phyloP scores from a whole-genome alignment of 2,888 invertebrate species.

The Odontothrips loti region DNA sequence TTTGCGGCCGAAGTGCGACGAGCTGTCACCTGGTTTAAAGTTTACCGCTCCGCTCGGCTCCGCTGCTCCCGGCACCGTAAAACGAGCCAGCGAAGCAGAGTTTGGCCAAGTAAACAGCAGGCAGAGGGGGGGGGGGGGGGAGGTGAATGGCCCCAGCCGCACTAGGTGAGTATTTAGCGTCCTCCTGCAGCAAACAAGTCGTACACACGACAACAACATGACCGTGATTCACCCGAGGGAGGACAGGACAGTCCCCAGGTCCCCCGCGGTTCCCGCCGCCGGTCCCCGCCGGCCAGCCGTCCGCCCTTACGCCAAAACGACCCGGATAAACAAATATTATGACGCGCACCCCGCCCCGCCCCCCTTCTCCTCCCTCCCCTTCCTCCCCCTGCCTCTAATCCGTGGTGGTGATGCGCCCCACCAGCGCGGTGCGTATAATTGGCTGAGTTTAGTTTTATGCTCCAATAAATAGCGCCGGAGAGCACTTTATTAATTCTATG shows the following conservation, averaged over 20 bases:
- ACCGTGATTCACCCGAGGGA: too few relatives aligned
- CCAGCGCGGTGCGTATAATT: constrained; percentile 1
- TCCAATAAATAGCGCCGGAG: constrained; percentile 21
- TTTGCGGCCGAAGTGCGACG: too few relatives aligned
- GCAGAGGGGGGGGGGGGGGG: not conserved
- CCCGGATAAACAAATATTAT: constrained; percentile 3
- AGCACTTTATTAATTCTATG: constrained; percentile 23
- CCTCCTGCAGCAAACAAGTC: too few relatives aligned
- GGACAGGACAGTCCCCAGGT: too few relatives aligned
- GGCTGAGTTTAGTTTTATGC: constrained; percentile 24
- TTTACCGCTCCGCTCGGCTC: too few relatives aligned
- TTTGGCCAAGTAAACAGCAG: not conserved
- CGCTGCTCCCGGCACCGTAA: too few relatives aligned
- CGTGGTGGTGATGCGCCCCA: not conserved
- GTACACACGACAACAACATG: too few relatives aligned
- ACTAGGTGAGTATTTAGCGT: too few relatives aligned
- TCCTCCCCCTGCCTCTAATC: not conserved
- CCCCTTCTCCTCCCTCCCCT: not conserved
- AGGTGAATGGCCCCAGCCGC: too few relatives aligned
- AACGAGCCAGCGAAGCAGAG: too few relatives aligned
- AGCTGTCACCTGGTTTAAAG: too few relatives aligned
- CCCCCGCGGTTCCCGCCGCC: not conserved
- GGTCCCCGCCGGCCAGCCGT: not conserved
- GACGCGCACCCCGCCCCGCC: not conserved
- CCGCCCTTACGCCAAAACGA: too few relatives aligned